Conservation (phyloP, 2,113 vertebrate genomes). For the Eretmochelys imbricata region DNA sequence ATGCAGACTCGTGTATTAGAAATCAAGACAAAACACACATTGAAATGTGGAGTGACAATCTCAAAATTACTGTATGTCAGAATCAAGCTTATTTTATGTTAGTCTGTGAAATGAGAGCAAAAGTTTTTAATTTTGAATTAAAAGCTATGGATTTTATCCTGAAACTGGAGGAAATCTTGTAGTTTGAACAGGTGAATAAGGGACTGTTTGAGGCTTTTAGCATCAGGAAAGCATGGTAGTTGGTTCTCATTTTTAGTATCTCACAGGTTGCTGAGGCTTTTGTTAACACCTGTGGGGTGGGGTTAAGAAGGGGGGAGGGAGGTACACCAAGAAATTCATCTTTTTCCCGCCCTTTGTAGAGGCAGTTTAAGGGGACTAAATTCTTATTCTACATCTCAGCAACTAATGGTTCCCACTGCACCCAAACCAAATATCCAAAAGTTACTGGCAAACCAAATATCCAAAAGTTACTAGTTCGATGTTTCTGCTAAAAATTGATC, state of each 20-base stretch:
- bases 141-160: background rate
- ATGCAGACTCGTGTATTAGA: background rate
- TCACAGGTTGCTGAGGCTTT: background rate
- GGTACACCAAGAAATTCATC: background rate
- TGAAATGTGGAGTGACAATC: background rate
- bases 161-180: background rate
- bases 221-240: no score
- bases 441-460: background rate
- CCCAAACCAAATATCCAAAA: background rate
- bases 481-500: background rate
- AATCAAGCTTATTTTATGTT: background rate
- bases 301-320: background rate
- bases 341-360: background rate
- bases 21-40: background rate
- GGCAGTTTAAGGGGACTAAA: background rate
- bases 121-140: background rate
- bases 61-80: background rate
- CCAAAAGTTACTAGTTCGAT: background rate
- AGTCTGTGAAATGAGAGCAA: background rate
- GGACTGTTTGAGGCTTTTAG: background rate
- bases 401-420: background rate
- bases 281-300: background rate
- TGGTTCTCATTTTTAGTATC: background rate
- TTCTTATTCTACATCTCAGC: background rate
- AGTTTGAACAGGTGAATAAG: background rate